Percentiles rank a stretch among this genome's conserved stretches.
phyloP scores from a whole-genome alignment of 2,113 vertebrate genomes.

The Pseudorasbora parva region DNA sequence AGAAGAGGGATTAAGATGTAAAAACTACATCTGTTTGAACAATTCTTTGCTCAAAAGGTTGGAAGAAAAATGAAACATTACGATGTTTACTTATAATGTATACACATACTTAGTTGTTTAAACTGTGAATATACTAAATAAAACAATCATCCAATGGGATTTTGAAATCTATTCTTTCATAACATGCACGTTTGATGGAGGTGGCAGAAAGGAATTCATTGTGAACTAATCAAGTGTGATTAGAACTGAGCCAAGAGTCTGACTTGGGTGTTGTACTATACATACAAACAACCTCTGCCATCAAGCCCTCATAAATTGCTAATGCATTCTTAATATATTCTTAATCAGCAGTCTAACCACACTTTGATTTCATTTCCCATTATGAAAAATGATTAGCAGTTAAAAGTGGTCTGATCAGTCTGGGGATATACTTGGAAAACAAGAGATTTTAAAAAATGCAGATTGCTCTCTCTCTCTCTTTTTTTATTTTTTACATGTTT shows the following conservation, averaged over 20 bases:
- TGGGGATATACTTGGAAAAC: constrained; percentile 16
- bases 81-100: constrained; percentile 42
- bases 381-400: constrained; percentile 36
- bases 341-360: constrained; percentile 44
- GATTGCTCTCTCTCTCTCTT: constrained; percentile 32
- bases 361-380: constrained; percentile 44
- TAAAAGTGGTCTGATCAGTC: constrained; percentile 40
- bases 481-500: too few relatives aligned
- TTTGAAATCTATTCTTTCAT: not conserved
- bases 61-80: constrained; percentile 18
- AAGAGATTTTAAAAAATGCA: constrained; percentile 45
- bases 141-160: not conserved
- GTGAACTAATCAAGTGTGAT: constrained; percentile 57
- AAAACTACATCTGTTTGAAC: constrained; percentile 20
- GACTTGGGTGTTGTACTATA: constrained; percentile 30
- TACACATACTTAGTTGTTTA: constrained; percentile 32
- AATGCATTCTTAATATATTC: constrained; percentile 58
- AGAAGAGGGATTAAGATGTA: not conserved
- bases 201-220: constrained; percentile 45
- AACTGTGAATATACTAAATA: constrained; percentile 22
- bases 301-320: constrained; percentile 51
- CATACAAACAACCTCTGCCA: constrained; percentile 43
- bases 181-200: constrained; percentile 4
- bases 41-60: constrained; percentile 18
- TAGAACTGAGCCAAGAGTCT: constrained; percentile 21